These are phyloP conservation scores for Idaea biselata DNA, from an alignment of 2,888 invertebrate species.

Conservation along the genomic window DNA sequence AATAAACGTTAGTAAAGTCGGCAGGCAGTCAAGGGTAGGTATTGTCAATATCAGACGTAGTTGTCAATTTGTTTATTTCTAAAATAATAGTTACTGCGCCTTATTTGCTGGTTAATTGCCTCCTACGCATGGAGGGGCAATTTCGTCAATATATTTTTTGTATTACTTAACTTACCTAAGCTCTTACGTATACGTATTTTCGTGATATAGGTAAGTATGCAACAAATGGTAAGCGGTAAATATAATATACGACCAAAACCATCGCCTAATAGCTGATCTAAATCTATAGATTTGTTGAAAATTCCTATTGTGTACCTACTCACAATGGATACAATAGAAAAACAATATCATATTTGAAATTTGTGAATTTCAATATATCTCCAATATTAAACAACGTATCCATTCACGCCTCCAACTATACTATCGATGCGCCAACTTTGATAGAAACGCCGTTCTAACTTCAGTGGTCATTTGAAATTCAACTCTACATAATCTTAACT, in stretches of 20 bases:
- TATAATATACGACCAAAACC: too few species aligned
- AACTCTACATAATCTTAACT: conserved; percentile 40
- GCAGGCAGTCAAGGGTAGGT: conserved; percentile 14
- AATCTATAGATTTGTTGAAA: conserved; percentile 4
- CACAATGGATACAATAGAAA: background rate
- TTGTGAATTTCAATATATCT: background rate
- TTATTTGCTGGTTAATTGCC: conserved; percentile 57
- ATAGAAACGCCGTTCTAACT: conserved; percentile 39
- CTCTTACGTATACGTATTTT: too few species aligned
- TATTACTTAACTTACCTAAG: too few species aligned
- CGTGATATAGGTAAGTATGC: too few species aligned
- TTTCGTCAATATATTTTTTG: conserved; percentile 29
- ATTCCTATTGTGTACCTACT: background rate
- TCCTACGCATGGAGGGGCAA: conserved; percentile 50
- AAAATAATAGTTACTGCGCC: conserved; percentile 41
- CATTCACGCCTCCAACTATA: conserved; percentile 72
- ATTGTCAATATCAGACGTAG: conserved; percentile 31
- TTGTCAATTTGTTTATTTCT: conserved; percentile 40
- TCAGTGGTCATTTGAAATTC: conserved; percentile 20
- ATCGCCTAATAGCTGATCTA: background rate
- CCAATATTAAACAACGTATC: conserved; percentile 56
- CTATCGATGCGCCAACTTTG: conserved; percentile 57
- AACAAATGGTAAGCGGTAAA: too few species aligned
- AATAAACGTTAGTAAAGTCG: conserved; percentile 29
- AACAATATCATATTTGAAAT: background rate